Evolutionary conservation across 1,140 invertebrate genomes (phyloP), one percentile per base, ranked within the genome.

Genomic region (Lasioglossum baleicum): DNA sequence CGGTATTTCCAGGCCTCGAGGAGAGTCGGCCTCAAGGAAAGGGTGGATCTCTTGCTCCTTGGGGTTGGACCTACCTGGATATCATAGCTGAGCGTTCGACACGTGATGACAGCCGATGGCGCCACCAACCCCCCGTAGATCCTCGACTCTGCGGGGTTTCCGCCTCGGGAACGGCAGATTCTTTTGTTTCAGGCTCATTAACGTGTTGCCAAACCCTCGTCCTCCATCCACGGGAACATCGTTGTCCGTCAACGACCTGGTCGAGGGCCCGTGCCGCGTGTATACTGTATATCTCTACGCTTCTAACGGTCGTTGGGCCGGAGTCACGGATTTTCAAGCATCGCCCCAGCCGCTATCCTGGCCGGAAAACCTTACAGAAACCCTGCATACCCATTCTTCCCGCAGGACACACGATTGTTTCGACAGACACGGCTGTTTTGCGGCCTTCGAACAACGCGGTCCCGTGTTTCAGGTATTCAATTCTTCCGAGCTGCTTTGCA

Each of bases 101-200:
- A 91, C 91, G 91, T 92, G 92, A 92, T 92, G 92, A 93, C 92
- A 93, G 91, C 91, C 89, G 89, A 78, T 92, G 92, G 92, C 92
- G 92, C 91, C 92, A 91, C 89, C 86, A 88, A 90, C 92, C 92
- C 91, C 92, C 92, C 83, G 91, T 83, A 86, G 91, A 88, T 90
- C 81, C 84, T 78, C 80, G 84, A 81, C 90, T 69, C 92, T 86
- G 85, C 88, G 83, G 91, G 89, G 88, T 85, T 82, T 75, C 72
- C 13, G 64, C 65, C 60, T 80, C 81, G 85, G 82, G 65, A 35
- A 68, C 80, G 72, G 73, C 82, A 84, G 87, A 92, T 91, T 90
- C 92, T 92, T 93, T 93, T 93, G 92, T 93, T 93, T 93, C 91
- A 89, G 87, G 83, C 92, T 92, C 91, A 92, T 92, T 92, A 93